A percentile compares a stretch with the other conserved stretches of the same genome.
phyloP scores from a whole-genome alignment of 2,888 invertebrate species.

The Andrena bicolor region DNA sequence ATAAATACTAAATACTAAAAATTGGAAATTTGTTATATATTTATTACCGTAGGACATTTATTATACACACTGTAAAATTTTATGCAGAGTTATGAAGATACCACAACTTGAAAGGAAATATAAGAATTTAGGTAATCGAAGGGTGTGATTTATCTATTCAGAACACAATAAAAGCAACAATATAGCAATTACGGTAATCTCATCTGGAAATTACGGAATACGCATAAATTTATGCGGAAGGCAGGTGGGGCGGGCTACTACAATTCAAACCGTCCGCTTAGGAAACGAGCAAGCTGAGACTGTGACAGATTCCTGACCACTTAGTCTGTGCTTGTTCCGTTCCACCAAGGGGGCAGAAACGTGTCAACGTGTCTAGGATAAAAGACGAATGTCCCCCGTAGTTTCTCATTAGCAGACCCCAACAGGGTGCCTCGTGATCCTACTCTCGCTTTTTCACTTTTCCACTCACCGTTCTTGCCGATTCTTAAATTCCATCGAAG shows the following conservation, averaged over 20 bases:
- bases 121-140: neutral
- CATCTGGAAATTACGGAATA: conserved; percentile 14
- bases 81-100: neutral
- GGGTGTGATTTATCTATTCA: neutral
- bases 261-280: conserved; percentile 31
- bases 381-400: conserved; percentile 77
- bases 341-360: conserved; percentile 56
- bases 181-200: neutral
- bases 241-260: neutral
- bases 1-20: too few species aligned
- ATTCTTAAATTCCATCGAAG: conserved; percentile 68
- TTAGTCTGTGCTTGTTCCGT: conserved; percentile 64
- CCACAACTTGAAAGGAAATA: neutral
- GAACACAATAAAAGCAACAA: neutral
- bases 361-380: conserved; percentile 73
- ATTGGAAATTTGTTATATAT: too few species aligned
- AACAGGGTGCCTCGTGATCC: conserved; percentile 68
- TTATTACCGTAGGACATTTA: too few species aligned
- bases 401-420: conserved; percentile 79
- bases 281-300: conserved; percentile 39
- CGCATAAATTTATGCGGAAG: conserved; percentile 37
- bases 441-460: conserved; percentile 51
- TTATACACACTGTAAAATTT: too few species aligned
- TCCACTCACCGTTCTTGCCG: conserved; percentile 31
- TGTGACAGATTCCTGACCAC: conserved; percentile 64